Conservation (phyloP, 2,797 vertebrate genomes). For the Pithecia hirsuta region DNA sequence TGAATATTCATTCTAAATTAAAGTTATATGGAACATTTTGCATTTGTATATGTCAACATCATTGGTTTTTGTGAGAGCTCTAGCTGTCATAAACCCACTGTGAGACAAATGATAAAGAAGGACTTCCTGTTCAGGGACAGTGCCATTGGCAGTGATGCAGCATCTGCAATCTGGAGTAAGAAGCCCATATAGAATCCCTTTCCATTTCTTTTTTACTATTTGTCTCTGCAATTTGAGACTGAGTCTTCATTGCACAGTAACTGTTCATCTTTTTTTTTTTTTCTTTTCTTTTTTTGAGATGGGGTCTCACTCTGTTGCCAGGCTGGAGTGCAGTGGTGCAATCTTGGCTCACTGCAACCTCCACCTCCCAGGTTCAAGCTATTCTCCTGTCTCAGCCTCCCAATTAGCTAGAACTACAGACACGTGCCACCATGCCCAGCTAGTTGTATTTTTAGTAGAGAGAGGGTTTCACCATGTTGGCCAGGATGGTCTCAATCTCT, state of each 20-base stretch:
- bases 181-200: background rate
- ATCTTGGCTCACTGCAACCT: background rate
- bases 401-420: background rate
- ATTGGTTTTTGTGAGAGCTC: background rate
- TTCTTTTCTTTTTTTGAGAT: background rate
- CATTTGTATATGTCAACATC: background rate
- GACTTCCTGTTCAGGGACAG: background rate
- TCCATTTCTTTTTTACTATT: background rate
- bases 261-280: background rate
- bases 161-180: background rate
- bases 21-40: background rate
- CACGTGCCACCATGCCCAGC: rapidly evolving
- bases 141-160: background rate
- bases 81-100: background rate
- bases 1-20: background rate
- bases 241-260: background rate
- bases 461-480: background rate
- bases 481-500: background rate
- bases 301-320: too few relatives aligned
- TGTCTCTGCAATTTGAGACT: background rate
- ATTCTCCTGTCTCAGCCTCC: background rate
- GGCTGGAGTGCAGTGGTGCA: background rate
- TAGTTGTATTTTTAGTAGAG: background rate
- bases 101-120: background rate
- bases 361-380: background rate